phyloP scores from a whole-genome alignment of 2,888 invertebrate species.

The Ommatoiulus sabulosus region DNA sequence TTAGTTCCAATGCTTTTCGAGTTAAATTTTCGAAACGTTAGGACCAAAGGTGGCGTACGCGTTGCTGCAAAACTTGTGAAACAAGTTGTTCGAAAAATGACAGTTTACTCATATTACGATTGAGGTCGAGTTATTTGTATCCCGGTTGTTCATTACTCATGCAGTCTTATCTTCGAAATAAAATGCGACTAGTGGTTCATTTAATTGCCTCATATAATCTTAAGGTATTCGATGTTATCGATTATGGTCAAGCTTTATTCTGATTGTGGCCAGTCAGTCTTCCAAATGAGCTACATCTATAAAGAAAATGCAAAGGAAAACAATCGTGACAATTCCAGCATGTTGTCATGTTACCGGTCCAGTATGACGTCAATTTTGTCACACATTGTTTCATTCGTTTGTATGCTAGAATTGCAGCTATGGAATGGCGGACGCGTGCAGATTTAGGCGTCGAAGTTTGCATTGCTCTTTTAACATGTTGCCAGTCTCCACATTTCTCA shows the following conservation, averaged over 20 bases:
- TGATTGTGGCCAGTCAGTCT: background rate
- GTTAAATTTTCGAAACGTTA: no score
- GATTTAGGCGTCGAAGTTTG: background rate
- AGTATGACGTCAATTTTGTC: constrained; percentile 1
- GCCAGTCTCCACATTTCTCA: background rate
- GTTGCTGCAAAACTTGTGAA: no score
- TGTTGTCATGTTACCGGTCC: background rate
- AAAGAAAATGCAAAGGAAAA: background rate
- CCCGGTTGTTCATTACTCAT: background rate
- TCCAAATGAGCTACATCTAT: background rate
- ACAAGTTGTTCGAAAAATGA: no score
- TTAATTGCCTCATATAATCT: background rate
- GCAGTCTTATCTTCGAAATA: background rate
- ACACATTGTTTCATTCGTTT: background rate
- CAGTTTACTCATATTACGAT: no score
- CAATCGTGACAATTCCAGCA: background rate
- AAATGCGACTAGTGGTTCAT: background rate
- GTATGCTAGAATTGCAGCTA: background rate
- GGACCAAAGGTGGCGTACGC: no score
- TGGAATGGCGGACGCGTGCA: background rate
- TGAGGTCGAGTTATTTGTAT: no score
- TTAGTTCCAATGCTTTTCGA: no score
- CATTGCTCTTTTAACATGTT: background rate
- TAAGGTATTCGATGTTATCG: background rate
- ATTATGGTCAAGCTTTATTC: background rate